A percentile compares a stretch with the other conserved stretches of the same genome.
Conservation (phyloP, 2,113 vertebrate genomes). For the Aphyosemion australe region DNA sequence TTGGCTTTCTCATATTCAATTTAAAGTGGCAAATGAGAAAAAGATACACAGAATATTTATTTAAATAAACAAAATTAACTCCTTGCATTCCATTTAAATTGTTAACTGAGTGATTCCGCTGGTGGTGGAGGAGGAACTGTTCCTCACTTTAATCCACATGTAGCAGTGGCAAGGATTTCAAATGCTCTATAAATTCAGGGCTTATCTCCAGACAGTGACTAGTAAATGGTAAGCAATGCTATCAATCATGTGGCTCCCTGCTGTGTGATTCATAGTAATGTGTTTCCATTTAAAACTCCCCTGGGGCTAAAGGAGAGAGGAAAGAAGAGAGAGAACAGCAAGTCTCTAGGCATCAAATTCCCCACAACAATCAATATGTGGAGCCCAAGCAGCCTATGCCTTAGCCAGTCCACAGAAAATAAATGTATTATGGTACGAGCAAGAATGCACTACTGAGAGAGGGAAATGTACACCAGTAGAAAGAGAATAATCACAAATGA, state of each 20-base stretch:
- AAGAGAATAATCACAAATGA: slow-evolving; percentile 41
- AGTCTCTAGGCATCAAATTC: slow-evolving; percentile 71
- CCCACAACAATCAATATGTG: slow-evolving; percentile 69
- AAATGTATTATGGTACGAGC: slow-evolving; percentile 57
- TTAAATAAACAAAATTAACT: slow-evolving; percentile 42
- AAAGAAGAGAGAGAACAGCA: slow-evolving; percentile 50
- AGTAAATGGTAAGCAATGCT: slow-evolving; percentile 78
- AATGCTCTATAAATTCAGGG: slow-evolving; percentile 76
- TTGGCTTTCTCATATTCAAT: slow-evolving; percentile 5
- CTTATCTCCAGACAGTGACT: slow-evolving; percentile 78
- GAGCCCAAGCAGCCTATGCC: slow-evolving; percentile 56
- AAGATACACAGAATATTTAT: slow-evolving; percentile 27
- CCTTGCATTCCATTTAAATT: slow-evolving; percentile 45
- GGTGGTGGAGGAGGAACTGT: slow-evolving; percentile 31
- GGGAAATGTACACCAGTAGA: slow-evolving; percentile 39
- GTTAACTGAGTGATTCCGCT: slow-evolving; percentile 40
- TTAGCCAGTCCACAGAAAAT: slow-evolving; percentile 53
- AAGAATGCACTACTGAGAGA: slow-evolving; percentile 54
- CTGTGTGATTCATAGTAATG: slow-evolving; percentile 81
- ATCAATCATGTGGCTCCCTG: slow-evolving; percentile 76
- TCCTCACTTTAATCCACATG: slow-evolving; percentile 45
- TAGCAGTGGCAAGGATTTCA: slow-evolving; percentile 66
- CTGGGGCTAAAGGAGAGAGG: slow-evolving; percentile 43
- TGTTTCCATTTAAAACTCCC: slow-evolving; percentile 78
- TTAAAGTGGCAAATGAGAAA: slow-evolving; percentile 26